phyloP scores from a whole-genome alignment of 2,888 invertebrate species.

The Nasonovia ribisnigri region DNA sequence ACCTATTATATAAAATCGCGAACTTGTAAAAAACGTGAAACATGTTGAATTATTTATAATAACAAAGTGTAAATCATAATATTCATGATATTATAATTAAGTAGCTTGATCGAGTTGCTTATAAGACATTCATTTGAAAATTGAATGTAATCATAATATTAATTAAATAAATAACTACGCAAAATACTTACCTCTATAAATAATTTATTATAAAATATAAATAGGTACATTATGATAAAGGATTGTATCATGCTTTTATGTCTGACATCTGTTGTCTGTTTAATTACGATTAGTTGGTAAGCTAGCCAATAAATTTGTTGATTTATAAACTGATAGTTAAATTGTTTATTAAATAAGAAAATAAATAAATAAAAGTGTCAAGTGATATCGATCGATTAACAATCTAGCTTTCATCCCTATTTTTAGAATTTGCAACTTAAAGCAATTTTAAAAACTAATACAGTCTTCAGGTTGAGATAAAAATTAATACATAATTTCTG shows the following conservation, averaged over 20 bases:
- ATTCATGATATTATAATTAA: too few relatives aligned
- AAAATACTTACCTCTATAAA: neutral
- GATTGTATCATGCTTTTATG: neutral
- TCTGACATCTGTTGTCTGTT: neutral
- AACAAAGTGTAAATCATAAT: neutral
- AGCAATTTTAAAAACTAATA: too few relatives aligned
- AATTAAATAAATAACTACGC: neutral
- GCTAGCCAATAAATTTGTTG: neutral
- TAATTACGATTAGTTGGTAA: neutral
- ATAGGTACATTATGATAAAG: neutral
- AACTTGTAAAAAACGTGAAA: too few relatives aligned
- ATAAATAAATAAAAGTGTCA: neutral
- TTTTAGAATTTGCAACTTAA: too few relatives aligned
- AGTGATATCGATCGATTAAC: too few relatives aligned
- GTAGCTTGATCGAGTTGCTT: too few relatives aligned
- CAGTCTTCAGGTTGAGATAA: neutral
- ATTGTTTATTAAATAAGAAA: neutral
- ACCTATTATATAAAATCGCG: neutral
- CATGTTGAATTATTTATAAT: neutral
- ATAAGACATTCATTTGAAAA: too few relatives aligned
- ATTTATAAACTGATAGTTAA: neutral
- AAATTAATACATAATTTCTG: neutral
- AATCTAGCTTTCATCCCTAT: too few relatives aligned
- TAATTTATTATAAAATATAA: neutral
- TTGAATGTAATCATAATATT: neutral